phyloP scores from a whole-genome alignment of 2,113 vertebrate species.

The Columbina picui region DNA sequence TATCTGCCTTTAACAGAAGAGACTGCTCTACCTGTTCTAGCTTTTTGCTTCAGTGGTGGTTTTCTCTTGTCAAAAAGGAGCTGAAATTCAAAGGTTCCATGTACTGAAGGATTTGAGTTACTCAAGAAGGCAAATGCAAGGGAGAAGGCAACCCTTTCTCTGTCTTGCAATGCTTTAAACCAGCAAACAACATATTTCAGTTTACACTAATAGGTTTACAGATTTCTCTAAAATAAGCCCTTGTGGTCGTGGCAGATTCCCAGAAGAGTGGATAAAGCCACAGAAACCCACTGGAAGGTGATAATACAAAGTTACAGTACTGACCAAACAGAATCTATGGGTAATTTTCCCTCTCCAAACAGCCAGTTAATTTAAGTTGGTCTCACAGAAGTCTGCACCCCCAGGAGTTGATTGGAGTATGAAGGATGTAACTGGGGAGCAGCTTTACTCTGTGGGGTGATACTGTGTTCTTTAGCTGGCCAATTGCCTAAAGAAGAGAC shows the following conservation, averaged over 20 bases:
- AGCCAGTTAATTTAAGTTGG: neutral
- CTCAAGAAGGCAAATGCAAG: neutral
- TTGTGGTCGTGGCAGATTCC: neutral
- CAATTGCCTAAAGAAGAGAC: neutral
- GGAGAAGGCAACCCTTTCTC: neutral
- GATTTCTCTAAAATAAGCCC: neutral
- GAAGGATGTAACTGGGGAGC: neutral
- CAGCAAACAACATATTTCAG: neutral
- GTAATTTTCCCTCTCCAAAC: neutral
- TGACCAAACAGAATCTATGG: neutral
- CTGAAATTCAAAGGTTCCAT: neutral
- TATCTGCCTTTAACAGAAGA: neutral
- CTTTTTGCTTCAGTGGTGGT: neutral
- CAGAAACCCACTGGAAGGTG: neutral
- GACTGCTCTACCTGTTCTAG: neutral
- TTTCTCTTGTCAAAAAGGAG: neutral
- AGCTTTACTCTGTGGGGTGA: neutral
- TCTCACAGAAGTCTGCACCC: neutral
- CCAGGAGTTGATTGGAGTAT: neutral
- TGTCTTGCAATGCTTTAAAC: neutral
- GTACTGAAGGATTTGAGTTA: neutral
- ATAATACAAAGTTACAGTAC: neutral
- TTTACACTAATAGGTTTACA: neutral
- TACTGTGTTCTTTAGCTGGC: neutral
- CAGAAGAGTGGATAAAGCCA: neutral